These are phyloP conservation scores for Geotrypetes seraphini DNA, from an alignment of 2,797 vertebrate genomes.

Conservation along the genomic window DNA sequence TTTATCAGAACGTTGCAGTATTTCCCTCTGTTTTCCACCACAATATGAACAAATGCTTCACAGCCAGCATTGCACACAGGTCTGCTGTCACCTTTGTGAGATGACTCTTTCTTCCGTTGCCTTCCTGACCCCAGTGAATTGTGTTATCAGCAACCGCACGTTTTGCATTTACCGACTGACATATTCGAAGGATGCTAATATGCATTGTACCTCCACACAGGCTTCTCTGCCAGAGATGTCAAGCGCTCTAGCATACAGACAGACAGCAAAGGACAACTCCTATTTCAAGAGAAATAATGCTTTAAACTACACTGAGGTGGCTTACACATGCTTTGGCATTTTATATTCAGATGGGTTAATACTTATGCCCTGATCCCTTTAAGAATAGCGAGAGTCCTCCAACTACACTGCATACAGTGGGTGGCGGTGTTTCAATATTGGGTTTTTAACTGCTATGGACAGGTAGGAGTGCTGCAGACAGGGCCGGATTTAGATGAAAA, in stretches of 20 bases:
- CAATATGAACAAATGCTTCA: slow-evolving; percentile 11
- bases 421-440: no score
- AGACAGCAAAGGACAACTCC: slow-evolving; percentile 7
- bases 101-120: neutral
- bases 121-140: slow-evolving; percentile 9
- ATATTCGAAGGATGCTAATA: slow-evolving; percentile 2
- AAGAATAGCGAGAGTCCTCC: no score
- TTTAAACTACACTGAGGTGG: no score
- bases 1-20: slow-evolving; percentile 9
- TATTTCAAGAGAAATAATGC: neutral
- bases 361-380: no score
- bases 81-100: neutral
- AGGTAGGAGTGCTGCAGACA: no score
- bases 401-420: no score
- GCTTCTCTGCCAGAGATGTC: neutral
- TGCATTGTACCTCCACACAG: neutral
- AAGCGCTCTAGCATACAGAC: neutral
- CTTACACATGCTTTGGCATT: slow-evolving; percentile 12
- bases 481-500: no score
- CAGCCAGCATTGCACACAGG: slow-evolving; percentile 12
- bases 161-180: slow-evolving; percentile 16
- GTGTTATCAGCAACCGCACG: slow-evolving; percentile 20
- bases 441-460: no score
- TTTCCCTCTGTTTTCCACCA: slow-evolving; percentile 7
- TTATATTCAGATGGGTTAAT: slow-evolving; percentile 20